Evolutionary conservation across 2,888 invertebrate genomes (phyloP), one percentile per base, ranked within the genome.

Genomic region (Rhamnusium bicolor): DNA sequence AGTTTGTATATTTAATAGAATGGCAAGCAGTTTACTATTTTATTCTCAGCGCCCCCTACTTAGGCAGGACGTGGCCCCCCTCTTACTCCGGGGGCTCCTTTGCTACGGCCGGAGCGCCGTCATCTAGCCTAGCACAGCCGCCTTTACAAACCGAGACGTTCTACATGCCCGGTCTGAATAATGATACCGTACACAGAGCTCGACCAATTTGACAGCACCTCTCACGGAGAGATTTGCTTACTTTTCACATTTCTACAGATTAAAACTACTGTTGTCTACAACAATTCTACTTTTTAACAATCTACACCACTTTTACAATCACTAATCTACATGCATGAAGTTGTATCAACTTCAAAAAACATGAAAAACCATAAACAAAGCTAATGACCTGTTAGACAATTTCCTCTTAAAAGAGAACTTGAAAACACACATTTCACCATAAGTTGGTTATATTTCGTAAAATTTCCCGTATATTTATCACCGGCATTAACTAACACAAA

Each of bases 331-430:
- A 77, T 77, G 76, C 72, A 76, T 66, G 58, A 54, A n/a, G n/a
- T 67, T 47, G n/a, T 56, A 54, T 60, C 53, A 69, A 49, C 46
- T 46, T 46, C 54, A 68, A 69, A 77, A 77, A 74, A 66, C 68
- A 67, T 74, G 74, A 72, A 74, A 77, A 77, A 71, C 69, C 71
- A 86, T 87, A 86, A 87, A 87, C 87, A 88, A 87, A 86, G 88
- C 86, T 87, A 87, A 87, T 88, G 88, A 88, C 88, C 88, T 88
- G 88, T 87, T 88, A 86, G 86, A 84, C 85, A 83, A 87, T 87
- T 87, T 87, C 86, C 86, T 86, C 84, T 79, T 76, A 75, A n/a
- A 76, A 77, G 73, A 70, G 75, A 75, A 63, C 72, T 69, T 74
- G 71, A 75, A 80, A 84, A 83, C 79, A 73, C 78, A 76, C 81